Percentiles rank a stretch among this genome's conserved stretches.
Conservation (phyloP, 1,140 invertebrate species). For the Ericerus pela region DNA sequence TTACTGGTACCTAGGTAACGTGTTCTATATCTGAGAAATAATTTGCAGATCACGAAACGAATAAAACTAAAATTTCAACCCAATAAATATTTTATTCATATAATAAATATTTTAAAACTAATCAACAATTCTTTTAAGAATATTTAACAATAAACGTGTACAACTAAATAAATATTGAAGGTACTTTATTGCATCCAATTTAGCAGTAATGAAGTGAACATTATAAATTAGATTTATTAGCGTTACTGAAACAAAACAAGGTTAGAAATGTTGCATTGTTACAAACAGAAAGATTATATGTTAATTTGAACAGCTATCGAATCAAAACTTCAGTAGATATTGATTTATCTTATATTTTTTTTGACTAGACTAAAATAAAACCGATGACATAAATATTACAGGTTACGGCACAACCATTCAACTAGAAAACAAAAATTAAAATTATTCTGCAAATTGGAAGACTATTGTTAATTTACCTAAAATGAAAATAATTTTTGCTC, state of each 20-base stretch:
- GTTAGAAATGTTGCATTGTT: background rate
- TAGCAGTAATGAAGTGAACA: background rate
- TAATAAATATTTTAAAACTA: constrained; percentile 11
- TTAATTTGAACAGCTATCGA: background rate
- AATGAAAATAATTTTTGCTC: no score
- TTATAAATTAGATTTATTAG: background rate
- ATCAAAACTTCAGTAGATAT: background rate
- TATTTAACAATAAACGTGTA: constrained; percentile 7
- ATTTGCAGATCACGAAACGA: no score
- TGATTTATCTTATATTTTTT: no score
- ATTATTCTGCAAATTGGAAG: no score
- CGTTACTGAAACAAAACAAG: background rate
- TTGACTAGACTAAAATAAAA: no score
- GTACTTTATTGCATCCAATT: background rate
- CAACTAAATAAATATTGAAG: background rate
- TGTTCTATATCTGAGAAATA: no score
- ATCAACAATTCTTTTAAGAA: constrained; percentile 1
- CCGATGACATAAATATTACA: no score
- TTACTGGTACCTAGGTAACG: no score
- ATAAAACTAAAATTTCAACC: background rate
- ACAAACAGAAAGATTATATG: background rate
- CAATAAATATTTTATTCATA: constrained; percentile 8
- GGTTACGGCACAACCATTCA: no score
- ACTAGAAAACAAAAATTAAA: no score
- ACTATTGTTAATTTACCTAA: no score